phyloP scores from a whole-genome alignment of 2,888 invertebrate genomes.

The Hypomecis punctinalis region DNA sequence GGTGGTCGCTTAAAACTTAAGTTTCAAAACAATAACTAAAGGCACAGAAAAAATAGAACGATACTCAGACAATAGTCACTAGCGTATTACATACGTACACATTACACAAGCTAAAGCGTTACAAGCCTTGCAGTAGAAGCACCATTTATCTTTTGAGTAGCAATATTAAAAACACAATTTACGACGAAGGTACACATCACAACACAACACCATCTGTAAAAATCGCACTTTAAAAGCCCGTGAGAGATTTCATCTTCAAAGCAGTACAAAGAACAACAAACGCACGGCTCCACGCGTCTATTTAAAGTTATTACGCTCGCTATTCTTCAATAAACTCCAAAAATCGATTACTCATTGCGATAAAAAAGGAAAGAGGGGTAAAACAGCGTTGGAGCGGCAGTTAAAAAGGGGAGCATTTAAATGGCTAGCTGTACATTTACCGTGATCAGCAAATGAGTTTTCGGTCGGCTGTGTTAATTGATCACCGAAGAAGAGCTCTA shows the following conservation, averaged over 20 bases:
- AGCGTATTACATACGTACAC: no score
- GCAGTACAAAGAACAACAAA: constrained; percentile 41
- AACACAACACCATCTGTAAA: constrained; percentile 3
- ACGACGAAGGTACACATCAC: not conserved
- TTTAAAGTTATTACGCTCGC: constrained; percentile 51
- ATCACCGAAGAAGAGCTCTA: no score
- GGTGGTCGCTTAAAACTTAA: no score
- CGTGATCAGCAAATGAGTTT: no score
- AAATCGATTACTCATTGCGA: constrained; percentile 74
- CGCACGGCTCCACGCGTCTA: constrained; percentile 42
- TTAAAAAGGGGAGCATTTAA: not conserved
- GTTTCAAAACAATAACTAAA: no score
- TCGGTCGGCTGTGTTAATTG: no score
- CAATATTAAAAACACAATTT: not conserved
- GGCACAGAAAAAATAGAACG: no score
- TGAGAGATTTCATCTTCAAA: constrained; percentile 44
- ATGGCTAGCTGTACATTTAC: no score
- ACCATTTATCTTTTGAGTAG: no score
- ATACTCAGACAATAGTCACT: no score
- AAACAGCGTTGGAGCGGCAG: constrained; percentile 46
- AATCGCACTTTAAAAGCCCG: constrained; percentile 24
- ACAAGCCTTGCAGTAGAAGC: no score
- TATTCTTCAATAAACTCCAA: constrained; percentile 60
- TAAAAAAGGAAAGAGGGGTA: constrained; percentile 70
- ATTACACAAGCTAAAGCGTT: no score